Base-by-base conservation (phyloP, 2,888 invertebrate genomes). In the Limnephilus lunatus region DNA sequence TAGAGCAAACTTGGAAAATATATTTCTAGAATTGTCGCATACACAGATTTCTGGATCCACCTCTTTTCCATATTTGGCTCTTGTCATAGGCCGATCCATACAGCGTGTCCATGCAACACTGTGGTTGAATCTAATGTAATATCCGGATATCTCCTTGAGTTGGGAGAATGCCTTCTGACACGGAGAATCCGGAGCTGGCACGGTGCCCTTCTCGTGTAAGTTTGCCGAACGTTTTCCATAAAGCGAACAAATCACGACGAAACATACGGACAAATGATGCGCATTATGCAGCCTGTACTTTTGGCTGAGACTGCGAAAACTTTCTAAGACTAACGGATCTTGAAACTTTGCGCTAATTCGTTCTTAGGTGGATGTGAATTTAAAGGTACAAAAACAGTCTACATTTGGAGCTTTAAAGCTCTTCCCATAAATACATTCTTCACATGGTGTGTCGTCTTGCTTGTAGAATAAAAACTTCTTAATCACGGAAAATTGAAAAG, bases 141-240 rank as follows among this genome's bases (percentile, higher is more conserved):
- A 68, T 25, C 82, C 44, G 89, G 25, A 83, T 35, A 83, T 83
- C 83, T 39, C 35, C 25, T 35, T 25, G 83, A 35, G 35, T 25
- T 25, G 83, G 25, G 25, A 68, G 32, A 83, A 83, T 83, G 83
- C 39, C 7, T 83, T 83, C 25, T 83, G 83, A 35, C 83, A 35
- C 25, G 35, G 83, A 83, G 87, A 25, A 88, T 68, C 44, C 81
- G 53, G 80, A 68, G 48, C 91, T 92, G 92, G 92, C 92, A 81
- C 89, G n/a, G 30, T 91, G 91, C 92, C 92, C 82, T 32, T 53
- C 68, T 81, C 90, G 87, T 92, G 92, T 92, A 91, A 90, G 91
- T 91, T 81, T 68, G 39, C 25, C 68, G 88, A 90, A 81, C 35
- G 86, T 83, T 89, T 44, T 89, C 89, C 85, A 89, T 91, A 91